Conservation (phyloP, 2,888 invertebrate genomes). For the Slavum lentiscoides region DNA sequence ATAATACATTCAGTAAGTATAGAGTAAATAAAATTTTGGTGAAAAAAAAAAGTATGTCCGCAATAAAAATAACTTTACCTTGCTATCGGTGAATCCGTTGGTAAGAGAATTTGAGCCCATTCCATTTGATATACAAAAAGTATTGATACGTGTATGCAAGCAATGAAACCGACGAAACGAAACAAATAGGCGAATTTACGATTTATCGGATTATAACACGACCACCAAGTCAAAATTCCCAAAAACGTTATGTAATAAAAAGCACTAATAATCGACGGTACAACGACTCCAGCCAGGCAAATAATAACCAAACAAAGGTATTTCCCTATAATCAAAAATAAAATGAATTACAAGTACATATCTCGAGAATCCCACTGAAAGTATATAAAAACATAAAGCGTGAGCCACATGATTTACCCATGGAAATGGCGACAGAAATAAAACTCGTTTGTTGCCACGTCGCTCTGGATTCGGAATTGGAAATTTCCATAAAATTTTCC, state of each 20-base stretch:
- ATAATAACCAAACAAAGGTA: slow-evolving; percentile 69
- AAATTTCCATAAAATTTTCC: slow-evolving; percentile 36
- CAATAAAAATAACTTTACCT: slow-evolving; percentile 64
- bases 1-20: too few species aligned
- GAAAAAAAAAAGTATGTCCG: not conserved
- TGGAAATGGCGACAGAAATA: slow-evolving; percentile 44
- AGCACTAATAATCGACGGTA: slow-evolving; percentile 81
- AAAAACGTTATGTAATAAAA: slow-evolving; percentile 87
- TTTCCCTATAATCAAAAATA: slow-evolving; percentile 64
- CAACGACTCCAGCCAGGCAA: slow-evolving; percentile 74
- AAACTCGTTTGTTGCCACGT: slow-evolving; percentile 39
- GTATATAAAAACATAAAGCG: not conserved
- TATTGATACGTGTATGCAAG: slow-evolving; percentile 73
- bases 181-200: slow-evolving; percentile 77
- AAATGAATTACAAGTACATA: slow-evolving; percentile 53
- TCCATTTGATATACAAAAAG: slow-evolving; percentile 84
- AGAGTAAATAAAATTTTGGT: too few species aligned
- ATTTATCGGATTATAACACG: slow-evolving; percentile 75
- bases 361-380: not conserved
- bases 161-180: slow-evolving; percentile 73
- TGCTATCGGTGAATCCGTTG: slow-evolving; percentile 72
- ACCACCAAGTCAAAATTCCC: slow-evolving; percentile 83
- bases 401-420: slow-evolving; percentile 12
- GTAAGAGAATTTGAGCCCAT: slow-evolving; percentile 74
- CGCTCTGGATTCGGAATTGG: slow-evolving; percentile 37